phyloP scores from a whole-genome alignment of 2,797 vertebrate species.

The Cryptoprocta ferox region DNA sequence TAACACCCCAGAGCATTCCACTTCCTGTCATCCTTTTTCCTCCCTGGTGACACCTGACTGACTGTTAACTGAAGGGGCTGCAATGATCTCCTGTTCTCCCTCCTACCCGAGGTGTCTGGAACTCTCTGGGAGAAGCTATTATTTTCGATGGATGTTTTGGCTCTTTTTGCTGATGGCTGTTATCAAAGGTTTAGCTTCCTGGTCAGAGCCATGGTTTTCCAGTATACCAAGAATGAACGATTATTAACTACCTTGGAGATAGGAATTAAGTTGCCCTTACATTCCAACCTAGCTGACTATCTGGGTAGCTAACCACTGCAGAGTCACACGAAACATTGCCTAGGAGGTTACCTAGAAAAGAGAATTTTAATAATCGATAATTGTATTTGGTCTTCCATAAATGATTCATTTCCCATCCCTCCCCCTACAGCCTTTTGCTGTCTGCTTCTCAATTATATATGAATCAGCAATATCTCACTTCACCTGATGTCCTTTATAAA shows the following conservation, averaged over 20 bases:
- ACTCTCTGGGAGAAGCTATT: neutral
- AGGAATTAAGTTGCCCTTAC: conserved; percentile 27
- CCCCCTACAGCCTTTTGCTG: neutral
- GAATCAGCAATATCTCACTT: conserved; percentile 20
- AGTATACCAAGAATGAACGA: neutral
- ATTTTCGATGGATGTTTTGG: neutral
- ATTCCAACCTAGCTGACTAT: neutral
- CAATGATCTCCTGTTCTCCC: neutral
- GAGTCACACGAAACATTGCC: neutral
- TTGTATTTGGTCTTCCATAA: conserved; percentile 26
- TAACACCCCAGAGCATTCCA: neutral
- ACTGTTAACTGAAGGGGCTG: neutral
- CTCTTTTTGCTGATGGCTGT: neutral
- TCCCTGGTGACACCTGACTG: neutral
- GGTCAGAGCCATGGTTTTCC: neutral
- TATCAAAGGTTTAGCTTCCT: neutral
- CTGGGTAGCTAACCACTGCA: neutral
- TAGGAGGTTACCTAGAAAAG: neutral
- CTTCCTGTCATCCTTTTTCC: neutral
- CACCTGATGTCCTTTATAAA: neutral
- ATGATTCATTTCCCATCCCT: neutral
- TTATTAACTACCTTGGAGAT: neutral
- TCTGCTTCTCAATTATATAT: conserved; percentile 12
- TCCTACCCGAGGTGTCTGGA: neutral
- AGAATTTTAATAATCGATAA: neutral